phyloP scores from a whole-genome alignment of 2,113 vertebrate species.

The Tachysurus vachellii region DNA sequence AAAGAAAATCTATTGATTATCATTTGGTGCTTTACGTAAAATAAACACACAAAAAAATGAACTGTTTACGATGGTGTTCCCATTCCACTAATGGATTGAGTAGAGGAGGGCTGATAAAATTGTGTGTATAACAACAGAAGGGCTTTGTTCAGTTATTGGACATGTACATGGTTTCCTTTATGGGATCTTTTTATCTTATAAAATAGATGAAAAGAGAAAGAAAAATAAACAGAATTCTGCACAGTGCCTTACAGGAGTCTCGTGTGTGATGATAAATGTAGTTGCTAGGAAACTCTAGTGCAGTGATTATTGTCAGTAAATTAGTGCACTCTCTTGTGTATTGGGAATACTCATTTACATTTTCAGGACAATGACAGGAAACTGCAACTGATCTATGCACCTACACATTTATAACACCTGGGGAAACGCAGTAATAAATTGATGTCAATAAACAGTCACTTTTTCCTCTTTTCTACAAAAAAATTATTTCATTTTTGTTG shows the following conservation, averaged over 20 bases:
- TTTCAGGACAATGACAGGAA: background rate
- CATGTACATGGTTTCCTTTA: background rate
- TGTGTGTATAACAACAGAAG: background rate
- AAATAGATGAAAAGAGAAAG: too few relatives aligned
- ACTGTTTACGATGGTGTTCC: background rate
- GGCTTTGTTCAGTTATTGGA: background rate
- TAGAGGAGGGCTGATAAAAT: background rate
- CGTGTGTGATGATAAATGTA: background rate
- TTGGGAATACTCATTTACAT: background rate
- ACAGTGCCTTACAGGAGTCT: slow-evolving; percentile 14
- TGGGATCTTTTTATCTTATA: too few relatives aligned
- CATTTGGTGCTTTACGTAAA: too few relatives aligned
- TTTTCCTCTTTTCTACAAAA: background rate
- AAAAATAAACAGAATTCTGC: background rate
- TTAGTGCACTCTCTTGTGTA: background rate
- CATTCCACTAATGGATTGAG: background rate
- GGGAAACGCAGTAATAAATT: background rate
- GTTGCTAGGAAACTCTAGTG: slow-evolving; percentile 13
- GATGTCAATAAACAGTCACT: background rate
- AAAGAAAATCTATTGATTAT: too few relatives aligned
- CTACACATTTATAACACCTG: background rate
- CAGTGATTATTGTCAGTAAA: slow-evolving; percentile 2
- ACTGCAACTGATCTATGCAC: background rate
- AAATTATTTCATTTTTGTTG: background rate
- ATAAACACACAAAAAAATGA: too few relatives aligned